These are phyloP conservation scores for Chelon labrosus DNA, from an alignment of 2,797 vertebrate genomes.

Conservation along the genomic window DNA sequence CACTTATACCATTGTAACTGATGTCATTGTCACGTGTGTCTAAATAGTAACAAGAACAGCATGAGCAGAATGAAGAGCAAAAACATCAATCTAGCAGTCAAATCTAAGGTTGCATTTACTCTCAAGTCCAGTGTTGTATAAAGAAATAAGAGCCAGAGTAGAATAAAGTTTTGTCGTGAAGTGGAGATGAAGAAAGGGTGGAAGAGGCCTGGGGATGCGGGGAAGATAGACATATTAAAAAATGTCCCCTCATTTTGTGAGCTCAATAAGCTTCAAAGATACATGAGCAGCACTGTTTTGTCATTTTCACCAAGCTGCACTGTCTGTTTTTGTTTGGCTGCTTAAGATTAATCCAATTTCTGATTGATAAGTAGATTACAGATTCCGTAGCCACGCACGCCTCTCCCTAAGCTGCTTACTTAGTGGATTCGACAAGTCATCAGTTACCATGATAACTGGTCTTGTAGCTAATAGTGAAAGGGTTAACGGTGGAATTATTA, in stretches of 20 bases:
- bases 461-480: slow-evolving; percentile 49
- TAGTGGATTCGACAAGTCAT: slow-evolving; percentile 65
- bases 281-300: slow-evolving; percentile 41
- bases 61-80: not conserved
- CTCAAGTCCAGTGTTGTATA: not conserved
- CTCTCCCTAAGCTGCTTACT: slow-evolving; percentile 67
- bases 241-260: slow-evolving; percentile 38
- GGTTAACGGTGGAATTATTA: slow-evolving; percentile 63
- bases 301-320: slow-evolving; percentile 30
- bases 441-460: slow-evolving; percentile 61
- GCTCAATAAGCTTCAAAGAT: slow-evolving; percentile 54
- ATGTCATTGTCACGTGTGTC: no score
- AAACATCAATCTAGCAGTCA: not conserved
- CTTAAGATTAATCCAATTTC: slow-evolving; percentile 68
- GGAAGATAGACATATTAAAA: slow-evolving; percentile 16
- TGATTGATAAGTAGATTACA: slow-evolving; percentile 76
- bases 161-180: slow-evolving; percentile 27
- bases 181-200: not conserved
- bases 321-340: slow-evolving; percentile 58
- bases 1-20: no score
- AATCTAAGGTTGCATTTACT: slow-evolving; percentile 1
- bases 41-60: not conserved
- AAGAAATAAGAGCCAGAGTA: not conserved
- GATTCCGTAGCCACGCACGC: slow-evolving; percentile 14
- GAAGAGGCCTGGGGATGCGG: not conserved